phyloP scores from a whole-genome alignment of 2,888 invertebrate species.

The Flabesymbios commensalis region DNA sequence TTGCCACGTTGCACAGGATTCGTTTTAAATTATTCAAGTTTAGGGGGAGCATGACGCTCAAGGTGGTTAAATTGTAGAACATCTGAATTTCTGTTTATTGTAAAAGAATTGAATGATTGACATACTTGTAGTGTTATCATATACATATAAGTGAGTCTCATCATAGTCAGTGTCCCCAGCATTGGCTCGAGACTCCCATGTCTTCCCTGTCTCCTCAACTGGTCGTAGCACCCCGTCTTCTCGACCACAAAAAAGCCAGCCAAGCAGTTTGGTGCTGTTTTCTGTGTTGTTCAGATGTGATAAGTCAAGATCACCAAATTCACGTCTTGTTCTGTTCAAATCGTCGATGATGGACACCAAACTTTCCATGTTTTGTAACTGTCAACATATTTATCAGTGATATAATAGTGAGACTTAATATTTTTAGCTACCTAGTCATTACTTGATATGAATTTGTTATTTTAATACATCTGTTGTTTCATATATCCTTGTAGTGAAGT shows the following conservation, averaged over 20 bases:
- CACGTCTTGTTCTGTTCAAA: too few species aligned
- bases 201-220: neutral
- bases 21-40: too few species aligned
- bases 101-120: neutral
- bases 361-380: too few species aligned
- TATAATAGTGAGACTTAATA: too few species aligned
- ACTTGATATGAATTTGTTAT: too few species aligned
- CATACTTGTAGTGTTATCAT: slow-evolving; percentile 17
- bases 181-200: neutral
- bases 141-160: slow-evolving; percentile 4
- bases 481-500: too few species aligned
- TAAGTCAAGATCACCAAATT: neutral
- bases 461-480: too few species aligned
- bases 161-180: slow-evolving; percentile 15
- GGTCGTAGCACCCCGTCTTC: neutral
- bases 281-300: neutral
- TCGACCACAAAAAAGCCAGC: slow-evolving; percentile 20
- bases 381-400: too few species aligned
- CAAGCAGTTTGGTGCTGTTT: neutral
- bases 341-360: too few species aligned
- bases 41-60: neutral
- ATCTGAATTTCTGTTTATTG: neutral
- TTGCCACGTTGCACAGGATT: too few species aligned
- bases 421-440: too few species aligned
- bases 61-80: neutral